phyloP scores from a whole-genome alignment of 1,140 invertebrate species.

The Lineus longissimus region DNA sequence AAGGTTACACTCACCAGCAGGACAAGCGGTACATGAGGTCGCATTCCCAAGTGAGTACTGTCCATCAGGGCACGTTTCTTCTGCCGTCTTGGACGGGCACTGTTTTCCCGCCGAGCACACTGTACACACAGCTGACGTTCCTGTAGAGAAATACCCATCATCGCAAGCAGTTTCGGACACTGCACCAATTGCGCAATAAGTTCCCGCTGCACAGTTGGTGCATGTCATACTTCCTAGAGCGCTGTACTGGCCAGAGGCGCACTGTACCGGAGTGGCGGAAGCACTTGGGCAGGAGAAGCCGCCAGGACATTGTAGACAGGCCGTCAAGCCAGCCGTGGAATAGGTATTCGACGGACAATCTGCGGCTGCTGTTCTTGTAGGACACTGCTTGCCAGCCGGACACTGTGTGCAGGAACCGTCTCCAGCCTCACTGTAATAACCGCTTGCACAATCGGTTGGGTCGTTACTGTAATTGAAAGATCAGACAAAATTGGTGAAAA shows the following conservation, averaged over 20 bases:
- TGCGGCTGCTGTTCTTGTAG: conserved; percentile 1
- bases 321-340: conserved; percentile 23
- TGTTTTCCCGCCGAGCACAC: conserved; percentile 33
- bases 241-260: conserved; percentile 30
- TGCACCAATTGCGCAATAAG: conserved; percentile 31
- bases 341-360: conserved; percentile 16
- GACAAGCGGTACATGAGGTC: conserved; percentile 33
- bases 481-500: too few relatives aligned
- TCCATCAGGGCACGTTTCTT: conserved; percentile 30
- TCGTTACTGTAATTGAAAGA: too few relatives aligned
- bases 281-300: conserved; percentile 28
- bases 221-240: conserved; percentile 32
- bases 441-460: neutral
- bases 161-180: conserved; percentile 25
- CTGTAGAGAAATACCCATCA: conserved; percentile 22
- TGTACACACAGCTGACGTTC: conserved; percentile 25
- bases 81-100: conserved; percentile 25
- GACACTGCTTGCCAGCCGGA: conserved; percentile 36
- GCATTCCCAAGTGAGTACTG: conserved; percentile 35
- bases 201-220: conserved; percentile 30
- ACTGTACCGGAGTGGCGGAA: conserved; percentile 21
- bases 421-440: conserved; percentile 29
- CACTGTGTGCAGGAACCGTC: conserved; percentile 29
- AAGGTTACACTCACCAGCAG: conserved; percentile 14
- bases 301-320: conserved; percentile 30